Percentiles rank a stretch among this genome's conserved stretches.
Conservation (phyloP, 1,140 invertebrate genomes). For the Lethrus apterus region DNA sequence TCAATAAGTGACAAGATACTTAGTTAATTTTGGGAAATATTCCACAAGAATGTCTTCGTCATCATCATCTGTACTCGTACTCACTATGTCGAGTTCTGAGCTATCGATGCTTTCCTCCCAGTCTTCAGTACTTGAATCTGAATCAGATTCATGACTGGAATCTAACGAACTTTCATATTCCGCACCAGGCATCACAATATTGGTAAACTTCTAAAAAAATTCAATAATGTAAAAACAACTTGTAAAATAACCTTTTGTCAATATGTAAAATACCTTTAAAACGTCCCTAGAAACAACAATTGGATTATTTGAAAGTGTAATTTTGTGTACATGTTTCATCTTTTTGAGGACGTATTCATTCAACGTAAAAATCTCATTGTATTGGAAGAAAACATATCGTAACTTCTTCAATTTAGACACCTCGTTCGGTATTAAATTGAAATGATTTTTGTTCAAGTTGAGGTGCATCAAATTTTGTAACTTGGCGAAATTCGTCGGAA, state of each 20-base stretch:
- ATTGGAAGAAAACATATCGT: constrained; percentile 48
- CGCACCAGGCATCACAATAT: constrained; percentile 26
- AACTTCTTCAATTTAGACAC: constrained; percentile 45
- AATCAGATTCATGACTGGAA: constrained; percentile 43
- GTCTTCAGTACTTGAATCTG: constrained; percentile 42
- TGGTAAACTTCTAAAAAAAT: constrained; percentile 32
- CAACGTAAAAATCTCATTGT: constrained; percentile 42
- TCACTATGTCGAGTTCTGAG: constrained; percentile 50
- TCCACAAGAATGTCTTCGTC: constrained; percentile 26
- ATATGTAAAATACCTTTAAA: constrained; percentile 17
- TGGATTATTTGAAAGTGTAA: constrained; percentile 47
- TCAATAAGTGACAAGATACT: constrained; percentile 31
- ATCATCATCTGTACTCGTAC: constrained; percentile 27
- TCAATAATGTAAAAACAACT: constrained; percentile 29
- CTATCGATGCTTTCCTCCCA: constrained; percentile 54
- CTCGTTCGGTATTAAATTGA: constrained; percentile 45
- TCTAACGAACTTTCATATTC: constrained; percentile 29
- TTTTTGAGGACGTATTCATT: constrained; percentile 36
- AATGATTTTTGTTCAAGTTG: constrained; percentile 48
- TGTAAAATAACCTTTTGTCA: constrained; percentile 33
- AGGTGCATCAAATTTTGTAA: constrained; percentile 48
- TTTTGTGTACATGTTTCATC: constrained; percentile 41
- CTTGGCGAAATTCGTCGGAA: constrained; percentile 46
- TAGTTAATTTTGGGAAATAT: constrained; percentile 29
- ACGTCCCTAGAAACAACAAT: constrained; percentile 39